Conservation (phyloP, 1,140 invertebrate species). For the Manduca sexta region DNA sequence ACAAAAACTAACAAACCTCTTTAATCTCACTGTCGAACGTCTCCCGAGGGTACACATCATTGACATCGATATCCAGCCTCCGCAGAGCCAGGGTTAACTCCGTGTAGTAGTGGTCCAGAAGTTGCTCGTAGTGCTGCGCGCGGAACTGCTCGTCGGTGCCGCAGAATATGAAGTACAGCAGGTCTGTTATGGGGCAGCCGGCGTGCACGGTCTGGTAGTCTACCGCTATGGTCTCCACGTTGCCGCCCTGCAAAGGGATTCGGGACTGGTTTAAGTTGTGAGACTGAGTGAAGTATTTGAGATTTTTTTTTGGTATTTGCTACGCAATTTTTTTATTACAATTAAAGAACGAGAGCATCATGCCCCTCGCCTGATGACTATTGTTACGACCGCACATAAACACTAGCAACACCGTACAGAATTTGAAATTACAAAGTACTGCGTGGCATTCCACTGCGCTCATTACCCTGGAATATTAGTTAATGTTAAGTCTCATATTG, state of each 20-base stretch:
- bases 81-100: constrained; percentile 15
- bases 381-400: too few relatives aligned
- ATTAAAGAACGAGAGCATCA: too few relatives aligned
- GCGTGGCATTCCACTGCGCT: too few relatives aligned
- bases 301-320: too few relatives aligned
- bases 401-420: too few relatives aligned
- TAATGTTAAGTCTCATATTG: too few relatives aligned
- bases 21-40: constrained; percentile 38
- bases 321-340: too few relatives aligned
- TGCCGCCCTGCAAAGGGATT: constrained; percentile 31
- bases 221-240: constrained; percentile 52
- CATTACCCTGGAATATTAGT: too few relatives aligned
- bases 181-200: constrained; percentile 66
- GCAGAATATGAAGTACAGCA: constrained; percentile 72
- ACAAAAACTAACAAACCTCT: constrained; percentile 16
- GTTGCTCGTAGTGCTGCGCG: constrained; percentile 49
- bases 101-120: constrained; percentile 67
- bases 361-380: too few relatives aligned
- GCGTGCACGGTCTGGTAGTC: constrained; percentile 74
- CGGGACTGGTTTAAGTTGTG: too few relatives aligned
- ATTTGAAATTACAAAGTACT: too few relatives aligned
- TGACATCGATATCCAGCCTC: constrained; percentile 8
- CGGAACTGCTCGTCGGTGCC: constrained; percentile 66
- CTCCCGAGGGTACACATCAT: constrained; percentile 36
- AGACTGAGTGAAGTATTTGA: too few relatives aligned